Evolutionary conservation across 37 sponge, comb jelly and placozoan species (phyloP).

Genomic region (Beroe forskalii): DNA sequence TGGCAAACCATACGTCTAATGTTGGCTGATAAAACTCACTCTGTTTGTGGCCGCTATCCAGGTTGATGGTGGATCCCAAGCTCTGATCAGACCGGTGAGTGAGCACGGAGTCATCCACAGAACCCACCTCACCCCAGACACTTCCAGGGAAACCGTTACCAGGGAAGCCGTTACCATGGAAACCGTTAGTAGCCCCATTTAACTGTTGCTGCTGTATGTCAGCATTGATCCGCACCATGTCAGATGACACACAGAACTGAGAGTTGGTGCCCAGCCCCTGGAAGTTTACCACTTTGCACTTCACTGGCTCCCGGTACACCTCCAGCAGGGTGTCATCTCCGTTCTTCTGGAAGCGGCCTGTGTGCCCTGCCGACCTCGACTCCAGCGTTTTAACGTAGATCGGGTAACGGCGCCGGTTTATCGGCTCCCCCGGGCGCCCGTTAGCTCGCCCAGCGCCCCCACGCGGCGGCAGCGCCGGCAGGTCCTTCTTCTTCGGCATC

Average conservation of each 20-base stretch:
- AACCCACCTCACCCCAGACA: not conserved
- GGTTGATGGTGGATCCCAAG: slow-evolving; percentile 24
- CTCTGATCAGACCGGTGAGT: slow-evolving; percentile 11
- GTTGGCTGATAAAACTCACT: slow-evolving; percentile 41
- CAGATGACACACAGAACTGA: not conserved
- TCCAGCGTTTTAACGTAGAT: not conserved
- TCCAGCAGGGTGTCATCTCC: not conserved
- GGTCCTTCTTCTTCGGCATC: not conserved
- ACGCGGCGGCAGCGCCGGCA: not conserved
- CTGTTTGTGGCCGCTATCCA: slow-evolving; percentile 30
- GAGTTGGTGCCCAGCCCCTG: not conserved
- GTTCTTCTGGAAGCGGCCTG: not conserved
- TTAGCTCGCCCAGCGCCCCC: not conserved
- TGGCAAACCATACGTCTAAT: too few relatives aligned
- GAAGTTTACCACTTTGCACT: slow-evolving; percentile 50
- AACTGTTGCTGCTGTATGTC: not conserved
- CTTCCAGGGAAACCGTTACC: not conserved
- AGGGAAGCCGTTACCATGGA: not conserved
- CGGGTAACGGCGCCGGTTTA: not conserved
- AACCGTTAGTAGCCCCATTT: too few relatives aligned
- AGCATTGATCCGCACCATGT: not conserved
- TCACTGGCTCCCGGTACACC: not conserved
- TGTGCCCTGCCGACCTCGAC: slow-evolving; percentile 7
- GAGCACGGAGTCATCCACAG: not conserved
- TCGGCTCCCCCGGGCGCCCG: not conserved